Conservation (phyloP, 1,140 invertebrate species). For the Calephelis nemesis region DNA sequence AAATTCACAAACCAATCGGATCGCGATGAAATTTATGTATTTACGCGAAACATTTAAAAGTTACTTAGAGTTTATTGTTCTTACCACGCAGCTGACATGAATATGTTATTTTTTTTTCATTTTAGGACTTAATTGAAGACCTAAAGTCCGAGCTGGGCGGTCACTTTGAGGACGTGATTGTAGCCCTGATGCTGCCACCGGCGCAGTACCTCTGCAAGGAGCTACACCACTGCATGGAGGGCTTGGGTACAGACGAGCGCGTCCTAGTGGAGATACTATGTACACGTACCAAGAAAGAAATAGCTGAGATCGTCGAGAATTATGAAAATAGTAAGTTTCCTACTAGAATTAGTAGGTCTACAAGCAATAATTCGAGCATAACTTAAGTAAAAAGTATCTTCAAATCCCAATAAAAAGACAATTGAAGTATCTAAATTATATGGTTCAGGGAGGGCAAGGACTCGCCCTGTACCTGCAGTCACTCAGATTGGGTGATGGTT, state of each 20-base stretch:
- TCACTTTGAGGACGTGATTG: conserved; percentile 88
- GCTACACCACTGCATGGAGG: conserved; percentile 84
- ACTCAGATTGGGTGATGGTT: too few relatives aligned
- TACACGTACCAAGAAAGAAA: conserved; percentile 83
- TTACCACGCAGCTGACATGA: not conserved
- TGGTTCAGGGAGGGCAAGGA: too few relatives aligned
- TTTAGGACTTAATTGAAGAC: conserved; percentile 85
- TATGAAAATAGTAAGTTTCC: conserved; percentile 83
- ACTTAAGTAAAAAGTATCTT: too few relatives aligned
- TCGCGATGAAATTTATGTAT: too few relatives aligned
- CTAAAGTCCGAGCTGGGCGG: conserved; percentile 88
- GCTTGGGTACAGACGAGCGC: conserved; percentile 81
- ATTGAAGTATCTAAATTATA: too few relatives aligned
- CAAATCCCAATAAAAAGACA: too few relatives aligned
- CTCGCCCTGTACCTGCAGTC: too few relatives aligned
- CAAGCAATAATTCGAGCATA: too few relatives aligned
- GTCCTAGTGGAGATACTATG: conserved; percentile 86
- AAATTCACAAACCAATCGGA: too few relatives aligned
- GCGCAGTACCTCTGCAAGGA: conserved; percentile 86
- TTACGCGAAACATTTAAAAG: too few relatives aligned
- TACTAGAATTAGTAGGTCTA: too few relatives aligned
- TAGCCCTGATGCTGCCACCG: conserved; percentile 85
- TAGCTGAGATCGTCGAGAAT: conserved; percentile 81
- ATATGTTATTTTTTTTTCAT: conserved; percentile 2
- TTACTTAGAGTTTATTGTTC: too few relatives aligned